Conservation (phyloP, 2,113 vertebrate species). For the Silurus glanis region DNA sequence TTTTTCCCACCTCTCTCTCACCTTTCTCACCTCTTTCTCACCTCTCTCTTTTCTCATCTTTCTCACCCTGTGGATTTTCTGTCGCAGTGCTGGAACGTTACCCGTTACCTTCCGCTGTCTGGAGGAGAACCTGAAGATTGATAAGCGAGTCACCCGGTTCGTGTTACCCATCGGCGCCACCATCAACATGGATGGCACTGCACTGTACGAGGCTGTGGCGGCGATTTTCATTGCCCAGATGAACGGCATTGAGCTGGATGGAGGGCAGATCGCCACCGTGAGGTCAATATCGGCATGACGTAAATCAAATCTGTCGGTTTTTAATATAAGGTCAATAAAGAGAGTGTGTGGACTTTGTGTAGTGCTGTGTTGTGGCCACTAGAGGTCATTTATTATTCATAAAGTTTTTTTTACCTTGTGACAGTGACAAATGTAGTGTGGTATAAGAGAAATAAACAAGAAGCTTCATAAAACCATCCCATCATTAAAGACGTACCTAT, state of each 20-base stretch:
- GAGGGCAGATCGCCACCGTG: conserved; percentile 80
- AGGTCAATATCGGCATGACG: conserved; percentile 63
- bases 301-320: background rate
- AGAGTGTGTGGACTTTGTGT: too few species aligned
- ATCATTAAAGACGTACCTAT: background rate
- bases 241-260: conserved; percentile 77
- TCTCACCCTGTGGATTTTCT: background rate
- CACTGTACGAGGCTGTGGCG: conserved; percentile 81
- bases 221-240: conserved; percentile 86
- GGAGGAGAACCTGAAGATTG: conserved; percentile 81
- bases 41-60: background rate
- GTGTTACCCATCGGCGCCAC: conserved; percentile 83
- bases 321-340: background rate
- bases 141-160: conserved; percentile 80
- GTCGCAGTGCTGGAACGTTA: conserved; percentile 74
- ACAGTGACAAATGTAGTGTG: background rate
- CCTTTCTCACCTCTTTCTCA: too few species aligned
- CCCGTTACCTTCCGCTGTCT: conserved; percentile 83
- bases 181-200: conserved; percentile 84
- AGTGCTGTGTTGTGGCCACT: too few species aligned
- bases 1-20: too few species aligned
- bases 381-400: too few species aligned
- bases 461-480: background rate
- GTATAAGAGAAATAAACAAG: background rate
- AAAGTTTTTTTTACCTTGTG: too few species aligned